These are phyloP conservation scores for Esox lucius DNA, from an alignment of 2,797 vertebrate genomes.

Conservation along the genomic window DNA sequence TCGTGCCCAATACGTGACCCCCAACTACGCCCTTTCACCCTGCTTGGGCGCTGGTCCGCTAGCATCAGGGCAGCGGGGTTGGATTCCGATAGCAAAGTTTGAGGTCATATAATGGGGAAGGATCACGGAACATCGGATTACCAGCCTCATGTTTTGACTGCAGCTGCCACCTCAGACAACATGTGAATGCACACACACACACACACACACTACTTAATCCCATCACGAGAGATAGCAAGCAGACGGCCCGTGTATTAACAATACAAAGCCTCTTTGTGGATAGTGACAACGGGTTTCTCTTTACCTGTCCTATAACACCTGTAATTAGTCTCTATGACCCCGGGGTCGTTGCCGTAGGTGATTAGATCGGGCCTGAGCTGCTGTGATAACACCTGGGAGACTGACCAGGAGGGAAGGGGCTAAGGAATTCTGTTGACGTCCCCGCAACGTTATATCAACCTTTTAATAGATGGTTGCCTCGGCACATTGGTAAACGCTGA, in stretches of 20 bases:
- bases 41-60: not conserved
- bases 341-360: conserved; percentile 39
- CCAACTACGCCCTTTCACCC: not conserved
- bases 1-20: not conserved
- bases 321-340: conserved; percentile 61
- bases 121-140: conserved; percentile 5
- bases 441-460: not conserved
- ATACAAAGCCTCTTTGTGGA: conserved; percentile 60
- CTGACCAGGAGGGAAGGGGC: conserved; percentile 27
- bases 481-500: not conserved
- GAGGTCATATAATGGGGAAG: conserved; percentile 5
- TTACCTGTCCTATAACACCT: conserved; percentile 59
- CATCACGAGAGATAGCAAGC: conserved; percentile 5
- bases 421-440: conserved; percentile 15
- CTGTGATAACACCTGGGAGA: conserved; percentile 54
- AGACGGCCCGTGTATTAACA: not conserved
- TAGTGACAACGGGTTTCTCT: conserved; percentile 28
- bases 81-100: conserved; percentile 16
- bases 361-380: conserved; percentile 53
- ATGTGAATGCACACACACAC: not conserved
- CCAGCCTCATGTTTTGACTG: conserved; percentile 27
- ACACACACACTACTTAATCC: conserved; percentile 27
- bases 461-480: not conserved
- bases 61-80: conserved; percentile 13
- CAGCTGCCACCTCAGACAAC: conserved; percentile 38